A percentile compares a stretch with the other conserved stretches of the same genome.
Conservation (phyloP, 2,113 vertebrate genomes). For the Oxyruncus cristatus region DNA sequence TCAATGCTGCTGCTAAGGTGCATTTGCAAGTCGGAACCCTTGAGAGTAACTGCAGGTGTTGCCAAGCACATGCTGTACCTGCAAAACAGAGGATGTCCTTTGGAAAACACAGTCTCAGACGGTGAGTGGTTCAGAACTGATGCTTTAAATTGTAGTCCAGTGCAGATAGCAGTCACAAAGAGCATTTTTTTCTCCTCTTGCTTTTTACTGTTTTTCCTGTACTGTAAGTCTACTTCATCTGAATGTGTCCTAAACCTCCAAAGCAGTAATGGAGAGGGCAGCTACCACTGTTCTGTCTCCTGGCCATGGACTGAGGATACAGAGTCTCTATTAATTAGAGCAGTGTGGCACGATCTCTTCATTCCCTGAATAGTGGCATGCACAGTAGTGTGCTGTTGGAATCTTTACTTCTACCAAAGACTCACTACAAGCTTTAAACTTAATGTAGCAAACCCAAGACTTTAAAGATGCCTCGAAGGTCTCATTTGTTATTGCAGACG, state of each 20-base stretch:
- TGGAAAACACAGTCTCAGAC: not conserved
- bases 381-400: not conserved
- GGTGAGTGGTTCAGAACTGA: not conserved
- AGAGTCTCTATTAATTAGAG: not conserved
- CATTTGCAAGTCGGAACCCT: not conserved
- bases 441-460: not conserved
- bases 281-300: not conserved
- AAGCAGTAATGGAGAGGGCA: not conserved
- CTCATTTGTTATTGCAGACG: not conserved
- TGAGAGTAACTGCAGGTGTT: not conserved
- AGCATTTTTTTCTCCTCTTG: not conserved
- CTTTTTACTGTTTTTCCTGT: not conserved
- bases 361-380: not conserved
- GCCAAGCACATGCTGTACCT: not conserved
- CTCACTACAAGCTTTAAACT: not conserved
- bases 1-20: not conserved
- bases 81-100: not conserved
- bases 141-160: not conserved
- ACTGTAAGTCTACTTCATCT: not conserved
- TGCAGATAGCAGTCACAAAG: not conserved
- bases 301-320: not conserved
- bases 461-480: not conserved
- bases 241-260: not conserved
- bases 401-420: not conserved
- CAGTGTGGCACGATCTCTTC: not conserved